Conservation (phyloP, 2,113 vertebrate genomes). For the Lamprotornis superbus region DNA sequence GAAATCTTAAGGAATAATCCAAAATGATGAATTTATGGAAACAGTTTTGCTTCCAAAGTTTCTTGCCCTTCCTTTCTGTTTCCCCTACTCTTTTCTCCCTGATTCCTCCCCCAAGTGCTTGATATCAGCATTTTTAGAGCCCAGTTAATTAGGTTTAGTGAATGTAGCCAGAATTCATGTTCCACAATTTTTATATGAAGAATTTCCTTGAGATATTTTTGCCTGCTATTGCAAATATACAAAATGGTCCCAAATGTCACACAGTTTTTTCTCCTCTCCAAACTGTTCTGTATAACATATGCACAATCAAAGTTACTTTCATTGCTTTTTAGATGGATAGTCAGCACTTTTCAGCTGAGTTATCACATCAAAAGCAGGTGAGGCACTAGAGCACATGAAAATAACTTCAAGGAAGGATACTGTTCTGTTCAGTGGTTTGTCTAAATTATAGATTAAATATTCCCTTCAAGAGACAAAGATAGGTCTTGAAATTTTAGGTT, state of each 20-base stretch:
- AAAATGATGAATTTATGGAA: neutral
- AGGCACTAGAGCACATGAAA: neutral
- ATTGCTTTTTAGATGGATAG: neutral
- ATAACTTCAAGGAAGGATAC: constrained; percentile 38
- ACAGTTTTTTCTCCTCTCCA: neutral
- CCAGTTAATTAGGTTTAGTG: neutral
- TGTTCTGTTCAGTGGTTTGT: constrained; percentile 29
- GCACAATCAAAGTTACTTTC: neutral
- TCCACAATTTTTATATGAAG: neutral
- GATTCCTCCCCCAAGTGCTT: neutral
- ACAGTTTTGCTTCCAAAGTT: neutral
- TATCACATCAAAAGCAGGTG: constrained; percentile 28
- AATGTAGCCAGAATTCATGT: neutral
- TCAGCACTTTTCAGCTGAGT: neutral
- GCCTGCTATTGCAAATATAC: neutral
- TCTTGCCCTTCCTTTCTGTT: neutral
- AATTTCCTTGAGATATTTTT: neutral
- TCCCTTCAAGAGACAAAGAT: neutral
- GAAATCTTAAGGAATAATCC: neutral
- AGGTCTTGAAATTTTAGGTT: neutral
- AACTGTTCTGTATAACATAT: neutral
- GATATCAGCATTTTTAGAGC: neutral
- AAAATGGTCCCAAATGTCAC: neutral
- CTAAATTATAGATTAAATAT: constrained; percentile 19
- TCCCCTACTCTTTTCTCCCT: neutral